A percentile compares a stretch with the other conserved stretches of the same genome.
Evolutionary conservation across 2,797 vertebrate genomes (phyloP).

Genomic region (Rhinella marina): DNA sequence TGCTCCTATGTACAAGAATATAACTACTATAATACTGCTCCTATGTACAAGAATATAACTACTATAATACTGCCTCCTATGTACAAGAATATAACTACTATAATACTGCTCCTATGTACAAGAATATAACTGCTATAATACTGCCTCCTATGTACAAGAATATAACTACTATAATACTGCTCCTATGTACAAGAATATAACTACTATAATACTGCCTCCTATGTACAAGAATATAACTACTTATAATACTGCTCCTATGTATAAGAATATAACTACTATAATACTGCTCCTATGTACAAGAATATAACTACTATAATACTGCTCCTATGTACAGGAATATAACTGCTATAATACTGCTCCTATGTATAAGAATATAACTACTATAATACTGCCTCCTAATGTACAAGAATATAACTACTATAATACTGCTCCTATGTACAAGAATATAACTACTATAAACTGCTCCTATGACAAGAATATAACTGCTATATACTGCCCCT

Average conservation of each 20-base stretch:
- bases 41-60: background rate
- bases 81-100: background rate
- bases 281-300: background rate
- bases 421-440: background rate
- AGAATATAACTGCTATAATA: background rate
- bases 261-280: background rate
- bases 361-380: background rate
- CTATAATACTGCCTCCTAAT: background rate
- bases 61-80: background rate
- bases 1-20: background rate
- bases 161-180: background rate
- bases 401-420: background rate
- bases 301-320: constrained; percentile 1
- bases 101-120: background rate
- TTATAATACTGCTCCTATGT: background rate
- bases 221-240: background rate
- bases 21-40: background rate
- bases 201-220: background rate
- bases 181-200: background rate
- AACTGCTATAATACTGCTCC: background rate
- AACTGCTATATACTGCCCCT: background rate
- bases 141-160: background rate
- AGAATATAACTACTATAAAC: background rate
- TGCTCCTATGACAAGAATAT: background rate
- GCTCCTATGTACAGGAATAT: background rate